A percentile compares a stretch with the other conserved stretches of the same genome.
These are phyloP conservation scores for Hyalella azteca DNA, from an alignment of 2,888 invertebrate species.

Conservation along the genomic window DNA sequence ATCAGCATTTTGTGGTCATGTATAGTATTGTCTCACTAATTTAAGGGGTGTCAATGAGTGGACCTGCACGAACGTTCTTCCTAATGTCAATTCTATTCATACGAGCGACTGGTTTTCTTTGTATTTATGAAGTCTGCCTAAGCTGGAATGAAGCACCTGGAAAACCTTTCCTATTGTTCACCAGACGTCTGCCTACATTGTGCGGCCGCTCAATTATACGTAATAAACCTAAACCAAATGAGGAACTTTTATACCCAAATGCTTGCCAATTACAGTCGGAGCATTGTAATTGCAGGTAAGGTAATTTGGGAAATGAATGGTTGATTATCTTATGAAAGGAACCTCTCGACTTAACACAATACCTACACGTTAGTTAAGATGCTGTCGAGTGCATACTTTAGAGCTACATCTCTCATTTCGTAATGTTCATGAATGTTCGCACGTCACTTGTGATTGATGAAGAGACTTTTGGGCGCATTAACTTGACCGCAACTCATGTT, in stretches of 20 bases:
- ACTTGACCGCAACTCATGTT: not conserved
- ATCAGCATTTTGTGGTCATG: constrained; percentile 22
- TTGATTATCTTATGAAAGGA: constrained; percentile 14
- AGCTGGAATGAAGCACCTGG: not conserved
- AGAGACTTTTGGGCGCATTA: constrained; percentile 5
- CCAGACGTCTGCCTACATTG: not conserved
- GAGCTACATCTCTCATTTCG: not conserved
- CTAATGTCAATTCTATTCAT: not conserved
- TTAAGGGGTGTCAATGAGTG: constrained; percentile 21
- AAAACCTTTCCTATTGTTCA: not conserved
- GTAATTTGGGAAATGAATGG: constrained; percentile 16
- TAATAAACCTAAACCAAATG: constrained; percentile 35
- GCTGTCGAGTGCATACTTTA: constrained; percentile 17
- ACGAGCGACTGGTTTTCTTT: constrained; percentile 2
- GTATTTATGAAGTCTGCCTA: not conserved
- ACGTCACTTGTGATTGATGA: constrained; percentile 16
- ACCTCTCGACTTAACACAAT: not conserved
- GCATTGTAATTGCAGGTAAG: constrained; percentile 24
- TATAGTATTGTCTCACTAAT: not conserved
- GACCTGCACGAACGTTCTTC: not conserved
- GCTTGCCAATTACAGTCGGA: constrained; percentile 27
- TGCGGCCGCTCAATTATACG: constrained; percentile 5
- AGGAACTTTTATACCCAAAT: constrained; percentile 36
- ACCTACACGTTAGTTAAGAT: constrained; percentile 8
- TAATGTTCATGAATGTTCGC: constrained; percentile 24